Evolutionary conservation across 2,113 vertebrate species (phyloP).

Genomic region (Glareola pratincola): DNA sequence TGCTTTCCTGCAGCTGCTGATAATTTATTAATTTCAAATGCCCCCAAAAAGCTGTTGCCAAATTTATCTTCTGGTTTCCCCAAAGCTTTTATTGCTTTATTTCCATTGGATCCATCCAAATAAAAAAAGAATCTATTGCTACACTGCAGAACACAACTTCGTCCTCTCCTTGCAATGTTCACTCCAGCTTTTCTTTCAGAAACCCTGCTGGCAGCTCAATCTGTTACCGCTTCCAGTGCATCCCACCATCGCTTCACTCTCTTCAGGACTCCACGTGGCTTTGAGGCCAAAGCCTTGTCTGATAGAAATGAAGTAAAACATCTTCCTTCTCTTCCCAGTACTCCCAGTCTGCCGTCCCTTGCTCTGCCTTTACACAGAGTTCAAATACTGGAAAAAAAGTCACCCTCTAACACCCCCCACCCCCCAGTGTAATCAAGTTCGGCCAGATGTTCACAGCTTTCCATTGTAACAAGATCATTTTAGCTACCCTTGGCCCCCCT

Average conservation of each 20-base stretch:
- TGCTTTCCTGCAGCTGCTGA: background rate
- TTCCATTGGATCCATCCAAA: background rate
- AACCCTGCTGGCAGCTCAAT: background rate
- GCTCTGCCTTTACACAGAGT: background rate
- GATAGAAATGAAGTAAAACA: background rate
- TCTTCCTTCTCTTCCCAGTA: background rate
- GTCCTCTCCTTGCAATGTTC: background rate
- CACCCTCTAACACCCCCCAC: accelerated
- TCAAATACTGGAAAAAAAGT: background rate
- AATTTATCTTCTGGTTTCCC: background rate
- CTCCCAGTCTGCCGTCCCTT: background rate
- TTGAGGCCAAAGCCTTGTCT: background rate
- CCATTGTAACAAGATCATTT: background rate
- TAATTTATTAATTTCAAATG: background rate
- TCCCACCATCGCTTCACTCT: background rate
- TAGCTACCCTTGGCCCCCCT: background rate
- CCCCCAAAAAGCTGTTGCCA: background rate
- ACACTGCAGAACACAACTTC: background rate
- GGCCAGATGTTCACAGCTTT: background rate
- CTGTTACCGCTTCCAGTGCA: background rate
- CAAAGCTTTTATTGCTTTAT: background rate
- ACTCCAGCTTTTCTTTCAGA: background rate
- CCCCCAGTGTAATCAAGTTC: accelerated
- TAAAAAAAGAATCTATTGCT: background rate
- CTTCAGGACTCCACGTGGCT: background rate